Base-by-base conservation (phyloP, 2,888 invertebrate species). In the Parochlus steinenii region DNA sequence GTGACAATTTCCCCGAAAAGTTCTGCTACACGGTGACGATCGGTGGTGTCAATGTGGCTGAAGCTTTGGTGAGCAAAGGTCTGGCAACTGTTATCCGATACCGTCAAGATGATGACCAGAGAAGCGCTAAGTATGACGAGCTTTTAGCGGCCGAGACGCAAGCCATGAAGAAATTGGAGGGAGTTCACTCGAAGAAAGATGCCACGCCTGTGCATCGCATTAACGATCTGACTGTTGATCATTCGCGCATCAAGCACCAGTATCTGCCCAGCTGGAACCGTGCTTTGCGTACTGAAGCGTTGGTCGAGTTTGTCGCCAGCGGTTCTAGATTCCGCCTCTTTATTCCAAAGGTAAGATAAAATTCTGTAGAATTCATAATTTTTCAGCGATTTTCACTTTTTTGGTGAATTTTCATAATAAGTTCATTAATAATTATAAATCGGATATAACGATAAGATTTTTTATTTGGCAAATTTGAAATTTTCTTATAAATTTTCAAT, bases 261-360 rank as follows among this genome's bases (percentile, higher is more conserved):
- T 93, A 93, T 62, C 67, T 97, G 53, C 87, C 93, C 29, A 86
- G 89, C 51, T 69, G 98, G 50, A 87, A 89, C 58, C 71, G 95
- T 46, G 85, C 87, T 6, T 77, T 86, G 39, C 76, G 82, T 44
- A 78, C 82, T 30, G 90, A 92, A 53, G 95, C 82, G 4, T 74
- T 87, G 10, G 93, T 95, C 4, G 98, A 99, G 55, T 98, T 93
- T 55, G 89, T 98, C 2, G 86, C 93, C 1, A 90, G 90, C 51
- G 97, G 97, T 12, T 93, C 97, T 0, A 71, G 98, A 29, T 64
- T 97, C 50, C 73, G 97, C 43, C 57, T 98, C 6, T 98, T 81
- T 60, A 74, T 98, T 45, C 89, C 93, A 3, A 89, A 90, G 56
- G 93, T n/a, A n/a, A n/a, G n/a, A n/a, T n/a, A n/a, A n/a, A n/a